A percentile compares a stretch with the other conserved stretches of the same genome.
Conservation (phyloP, 2,888 invertebrate species). For the Nomada flava region DNA sequence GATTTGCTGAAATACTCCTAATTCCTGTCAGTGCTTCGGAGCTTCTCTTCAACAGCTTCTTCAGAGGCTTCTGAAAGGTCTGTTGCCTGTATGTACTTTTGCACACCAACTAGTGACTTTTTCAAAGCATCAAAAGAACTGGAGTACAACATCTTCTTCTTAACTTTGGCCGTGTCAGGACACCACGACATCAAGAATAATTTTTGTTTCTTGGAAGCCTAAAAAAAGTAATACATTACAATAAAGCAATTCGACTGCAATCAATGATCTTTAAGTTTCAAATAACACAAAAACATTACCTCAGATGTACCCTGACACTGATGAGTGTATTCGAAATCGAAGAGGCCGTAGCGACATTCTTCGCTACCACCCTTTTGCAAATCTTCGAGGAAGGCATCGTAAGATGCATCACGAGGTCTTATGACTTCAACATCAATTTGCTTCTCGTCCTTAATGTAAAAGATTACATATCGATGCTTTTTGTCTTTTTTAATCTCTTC, state of each 20-base stretch:
- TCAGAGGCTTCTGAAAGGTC: conserved; percentile 97
- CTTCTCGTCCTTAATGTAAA: conserved; percentile 97
- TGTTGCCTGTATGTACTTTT: conserved; percentile 98
- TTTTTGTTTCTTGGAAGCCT: conserved; percentile 98
- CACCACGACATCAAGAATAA: conserved; percentile 99
- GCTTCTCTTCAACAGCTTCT: conserved; percentile 96
- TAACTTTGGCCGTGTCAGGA: conserved; percentile 98
- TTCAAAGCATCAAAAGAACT: conserved; percentile 99
- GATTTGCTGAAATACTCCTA: conserved; percentile 83
- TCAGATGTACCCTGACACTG: conserved; percentile 98
- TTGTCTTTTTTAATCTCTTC: conserved; percentile 99
- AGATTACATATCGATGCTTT: conserved; percentile 98
- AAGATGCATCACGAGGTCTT: conserved; percentile 95
- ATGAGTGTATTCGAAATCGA: conserved; percentile 99
- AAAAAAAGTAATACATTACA: conserved; percentile 46
- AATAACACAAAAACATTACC: conserved; percentile 77
- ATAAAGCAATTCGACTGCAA: not conserved
- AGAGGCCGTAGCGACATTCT: conserved; percentile 99
- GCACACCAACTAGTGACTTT: conserved; percentile 97
- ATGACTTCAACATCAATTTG: conserved; percentile 98
- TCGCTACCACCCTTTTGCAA: conserved; percentile 95
- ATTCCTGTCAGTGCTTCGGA: conserved; percentile 97
- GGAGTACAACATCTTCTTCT: conserved; percentile 92
- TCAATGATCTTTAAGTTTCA: not conserved
- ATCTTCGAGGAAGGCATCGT: conserved; percentile 97